Evolutionary conservation across 2,797 vertebrate species (phyloP).

Genomic region (Clarias pachynema): DNA sequence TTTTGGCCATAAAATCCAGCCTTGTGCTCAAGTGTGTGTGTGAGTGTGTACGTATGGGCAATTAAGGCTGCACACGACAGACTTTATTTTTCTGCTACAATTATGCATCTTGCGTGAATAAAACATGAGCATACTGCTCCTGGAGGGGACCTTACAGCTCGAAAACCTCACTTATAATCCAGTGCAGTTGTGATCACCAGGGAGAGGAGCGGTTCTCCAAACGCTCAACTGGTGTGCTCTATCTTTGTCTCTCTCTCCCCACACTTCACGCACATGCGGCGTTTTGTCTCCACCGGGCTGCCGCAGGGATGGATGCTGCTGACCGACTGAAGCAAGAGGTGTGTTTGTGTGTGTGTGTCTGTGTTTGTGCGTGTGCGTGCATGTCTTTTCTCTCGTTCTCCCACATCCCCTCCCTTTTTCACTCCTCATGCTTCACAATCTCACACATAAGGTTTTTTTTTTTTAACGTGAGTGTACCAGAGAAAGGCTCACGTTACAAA

Average conservation of each 20-base stretch:
- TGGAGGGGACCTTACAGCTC: not conserved
- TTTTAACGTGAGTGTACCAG: not conserved
- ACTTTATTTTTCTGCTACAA: slow-evolving; percentile 16
- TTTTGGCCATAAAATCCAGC: not conserved
- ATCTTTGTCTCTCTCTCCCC: not conserved
- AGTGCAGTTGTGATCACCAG: not conserved
- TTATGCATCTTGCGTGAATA: slow-evolving; percentile 37
- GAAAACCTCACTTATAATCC: not conserved
- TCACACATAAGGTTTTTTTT: slow-evolving; percentile 43
- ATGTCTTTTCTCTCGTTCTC: not conserved
- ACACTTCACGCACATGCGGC: not conserved
- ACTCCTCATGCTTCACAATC: slow-evolving; percentile 49
- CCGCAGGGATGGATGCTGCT: slow-evolving; percentile 6
- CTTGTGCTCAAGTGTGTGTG: not conserved
- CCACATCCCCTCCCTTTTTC: slow-evolving; percentile 46
- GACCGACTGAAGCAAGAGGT: not conserved
- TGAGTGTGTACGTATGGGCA: not conserved
- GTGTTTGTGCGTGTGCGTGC: slow-evolving; percentile 2
- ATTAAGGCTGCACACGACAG: not conserved
- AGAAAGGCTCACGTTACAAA: slow-evolving; percentile 41
- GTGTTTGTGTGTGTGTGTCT: slow-evolving; percentile 21
- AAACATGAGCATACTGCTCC: slow-evolving; percentile 21
- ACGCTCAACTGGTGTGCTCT: not conserved
- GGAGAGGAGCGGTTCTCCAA: not conserved
- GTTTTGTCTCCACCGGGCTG: not conserved